phyloP scores from a whole-genome alignment of 2,797 vertebrate species.

The Manis pentadactyla region DNA sequence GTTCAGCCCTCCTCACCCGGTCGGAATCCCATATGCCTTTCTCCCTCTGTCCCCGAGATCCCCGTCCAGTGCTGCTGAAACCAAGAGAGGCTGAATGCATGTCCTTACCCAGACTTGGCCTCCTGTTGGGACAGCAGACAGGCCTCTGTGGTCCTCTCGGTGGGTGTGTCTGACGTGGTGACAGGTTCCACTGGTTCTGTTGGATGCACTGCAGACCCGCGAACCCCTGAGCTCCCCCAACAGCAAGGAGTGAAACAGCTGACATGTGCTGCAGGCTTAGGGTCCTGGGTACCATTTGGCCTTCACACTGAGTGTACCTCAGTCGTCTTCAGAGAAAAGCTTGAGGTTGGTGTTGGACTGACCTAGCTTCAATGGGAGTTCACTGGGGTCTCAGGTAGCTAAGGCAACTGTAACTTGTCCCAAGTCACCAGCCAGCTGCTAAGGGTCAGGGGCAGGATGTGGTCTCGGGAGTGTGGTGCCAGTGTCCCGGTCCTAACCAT shows the following conservation, averaged over 20 bases:
- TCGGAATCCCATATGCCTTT: background rate
- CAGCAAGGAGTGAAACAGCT: accelerated
- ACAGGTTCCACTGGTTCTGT: accelerated
- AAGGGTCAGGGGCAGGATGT: background rate
- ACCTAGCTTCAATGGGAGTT: accelerated
- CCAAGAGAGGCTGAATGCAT: background rate
- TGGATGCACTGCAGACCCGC: accelerated
- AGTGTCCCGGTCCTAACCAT: too few relatives aligned
- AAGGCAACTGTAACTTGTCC: background rate
- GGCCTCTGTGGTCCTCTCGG: too few relatives aligned
- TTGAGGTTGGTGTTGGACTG: too few relatives aligned
- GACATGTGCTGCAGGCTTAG: accelerated
- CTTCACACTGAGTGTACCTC: background rate
- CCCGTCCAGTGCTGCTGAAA: background rate
- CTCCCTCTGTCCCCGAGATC: background rate
- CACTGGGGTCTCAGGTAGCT: too few relatives aligned
- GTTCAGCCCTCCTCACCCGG: background rate
- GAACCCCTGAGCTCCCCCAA: background rate
- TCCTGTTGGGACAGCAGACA: too few relatives aligned
- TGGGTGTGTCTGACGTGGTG: too few relatives aligned
- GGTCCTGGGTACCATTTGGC: accelerated
- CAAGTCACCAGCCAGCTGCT: too few relatives aligned
- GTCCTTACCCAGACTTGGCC: too few relatives aligned
- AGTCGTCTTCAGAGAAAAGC: background rate
- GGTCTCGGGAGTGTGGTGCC: background rate